Evolutionary conservation across 2,113 vertebrate genomes (phyloP), one percentile per base, ranked within the genome.

Genomic region (Sinocyclocheilus anshuiensis): DNA sequence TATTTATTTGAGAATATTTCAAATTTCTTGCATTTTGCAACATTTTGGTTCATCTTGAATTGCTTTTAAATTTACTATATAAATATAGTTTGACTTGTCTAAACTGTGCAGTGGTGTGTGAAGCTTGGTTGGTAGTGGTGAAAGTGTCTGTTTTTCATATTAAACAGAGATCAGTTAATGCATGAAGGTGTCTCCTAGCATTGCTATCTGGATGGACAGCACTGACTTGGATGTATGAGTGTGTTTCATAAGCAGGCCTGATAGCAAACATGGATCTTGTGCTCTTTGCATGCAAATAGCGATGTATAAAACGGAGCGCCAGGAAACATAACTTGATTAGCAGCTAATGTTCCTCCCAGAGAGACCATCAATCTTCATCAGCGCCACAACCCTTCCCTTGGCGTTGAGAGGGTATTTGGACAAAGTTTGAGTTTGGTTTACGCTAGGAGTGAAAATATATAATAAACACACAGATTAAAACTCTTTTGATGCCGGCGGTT

Each of bases 381-480:
- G 36, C 42, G 84, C 85, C 53, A 90, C 26, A 33, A 67, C 77
- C 59, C 91, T 89, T 86, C 87, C 76, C 69, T 59, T 83, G 7
- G 89, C 85, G 90, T 89, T 90, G 87, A 93, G 93, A 91, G 92
- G 91, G 89, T 94, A 93, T 94, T 94, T 94, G 91, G 91, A 93
- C 94, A 93, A 91, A 33, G 29, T 33, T 88, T 87, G 90, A 86
- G 90, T 91, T 91, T 78, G 76, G 93, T 94, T 94, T 94, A 94
- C 91, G 86, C 91, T 92, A 89, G 90, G 92, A 94, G 93, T 94
- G 93, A 94, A 94, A 94, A 93, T 91, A 91, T 92, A 94, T 93
- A 94, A 95, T 92, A 94, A 94, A 94, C 94, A 94, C 85, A 83
- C 69, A 92, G 92, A 94, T 94, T 94, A 93, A 90, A 89, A 81